These are phyloP conservation scores for Eupleurogrammus muticus DNA, from an alignment of 2,797 vertebrate species.

Conservation along the genomic window DNA sequence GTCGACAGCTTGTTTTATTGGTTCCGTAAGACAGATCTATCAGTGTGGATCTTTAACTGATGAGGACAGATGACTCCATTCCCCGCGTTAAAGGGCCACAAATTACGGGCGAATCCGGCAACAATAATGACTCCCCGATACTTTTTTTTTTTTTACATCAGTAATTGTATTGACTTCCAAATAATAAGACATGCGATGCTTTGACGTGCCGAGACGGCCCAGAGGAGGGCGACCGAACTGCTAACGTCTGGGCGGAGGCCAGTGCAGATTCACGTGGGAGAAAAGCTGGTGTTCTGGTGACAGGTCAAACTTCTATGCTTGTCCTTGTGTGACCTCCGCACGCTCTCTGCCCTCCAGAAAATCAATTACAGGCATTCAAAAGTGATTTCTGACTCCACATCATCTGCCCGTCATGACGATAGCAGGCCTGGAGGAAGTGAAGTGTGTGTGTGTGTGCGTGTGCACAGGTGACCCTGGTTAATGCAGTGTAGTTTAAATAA, in stretches of 20 bases:
- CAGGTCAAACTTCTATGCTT: slow-evolving; percentile 50
- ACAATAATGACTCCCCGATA: slow-evolving; percentile 34
- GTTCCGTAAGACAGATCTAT: slow-evolving; percentile 63
- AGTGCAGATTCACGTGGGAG: slow-evolving; percentile 62
- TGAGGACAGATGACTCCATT: slow-evolving; percentile 69
- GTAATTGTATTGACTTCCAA: slow-evolving; percentile 72
- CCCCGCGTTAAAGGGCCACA: slow-evolving; percentile 67
- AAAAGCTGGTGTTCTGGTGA: slow-evolving; percentile 45
- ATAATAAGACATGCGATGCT: slow-evolving; percentile 56
- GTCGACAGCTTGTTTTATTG: slow-evolving; percentile 74
- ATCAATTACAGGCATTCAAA: slow-evolving; percentile 64
- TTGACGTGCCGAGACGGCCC: slow-evolving; percentile 41
- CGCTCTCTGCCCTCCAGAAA: slow-evolving; percentile 45
- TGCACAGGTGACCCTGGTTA: slow-evolving; percentile 44
- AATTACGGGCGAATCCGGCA: slow-evolving; percentile 55
- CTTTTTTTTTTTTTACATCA: slow-evolving; percentile 21
- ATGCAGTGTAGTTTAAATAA: slow-evolving; percentile 77
- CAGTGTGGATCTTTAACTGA: slow-evolving; percentile 64
- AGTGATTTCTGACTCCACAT: slow-evolving; percentile 42
- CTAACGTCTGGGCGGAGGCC: slow-evolving; percentile 69
- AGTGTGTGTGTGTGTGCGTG: slow-evolving; percentile 17
- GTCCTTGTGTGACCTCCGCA: slow-evolving; percentile 49
- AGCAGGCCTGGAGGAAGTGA: slow-evolving; percentile 52
- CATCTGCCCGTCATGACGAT: slow-evolving; percentile 46
- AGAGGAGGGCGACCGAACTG: slow-evolving; percentile 42